A percentile compares a stretch with the other conserved stretches of the same genome.
Evolutionary conservation across 2,888 invertebrate species (phyloP).

Genomic region (Zeuzera pyrina): DNA sequence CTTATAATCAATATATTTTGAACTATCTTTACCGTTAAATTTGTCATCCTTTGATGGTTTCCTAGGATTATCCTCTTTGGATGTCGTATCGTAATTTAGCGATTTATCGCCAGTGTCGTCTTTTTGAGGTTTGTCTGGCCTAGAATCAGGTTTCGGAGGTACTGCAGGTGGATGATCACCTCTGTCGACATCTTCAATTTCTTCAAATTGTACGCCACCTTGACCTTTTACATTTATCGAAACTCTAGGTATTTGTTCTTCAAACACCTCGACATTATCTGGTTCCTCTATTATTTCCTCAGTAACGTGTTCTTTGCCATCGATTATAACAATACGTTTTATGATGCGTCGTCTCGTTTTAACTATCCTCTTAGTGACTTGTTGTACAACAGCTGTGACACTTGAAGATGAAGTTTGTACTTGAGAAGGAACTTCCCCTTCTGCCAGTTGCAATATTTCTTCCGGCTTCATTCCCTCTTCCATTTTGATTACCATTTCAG

Average conservation of each 20-base stretch:
- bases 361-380: constrained; percentile 84
- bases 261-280: constrained; percentile 80
- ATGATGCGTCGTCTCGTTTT: constrained; percentile 83
- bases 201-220: constrained; percentile 57
- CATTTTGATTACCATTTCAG: constrained; percentile 72
- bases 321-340: constrained; percentile 81
- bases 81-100: too few species aligned
- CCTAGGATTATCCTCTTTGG: not conserved
- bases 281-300: constrained; percentile 91
- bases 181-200: constrained; percentile 32
- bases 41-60: constrained; percentile 15
- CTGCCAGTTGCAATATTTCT: constrained; percentile 52
- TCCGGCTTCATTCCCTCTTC: constrained; percentile 70
- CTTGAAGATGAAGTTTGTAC: constrained; percentile 78
- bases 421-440: constrained; percentile 49
- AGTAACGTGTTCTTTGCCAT: constrained; percentile 87
- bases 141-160: constrained; percentile 17
- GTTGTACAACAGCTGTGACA: constrained; percentile 85
- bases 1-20: constrained; percentile 10
- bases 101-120: constrained; percentile 12
- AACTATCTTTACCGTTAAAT: constrained; percentile 6
- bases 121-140: not conserved
- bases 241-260: constrained; percentile 81
- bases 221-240: constrained; percentile 77
- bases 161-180: constrained; percentile 25